Evolutionary conservation across 2,888 invertebrate species (phyloP), one percentile per base, ranked within the genome.

Genomic region (Brenthis ino): DNA sequence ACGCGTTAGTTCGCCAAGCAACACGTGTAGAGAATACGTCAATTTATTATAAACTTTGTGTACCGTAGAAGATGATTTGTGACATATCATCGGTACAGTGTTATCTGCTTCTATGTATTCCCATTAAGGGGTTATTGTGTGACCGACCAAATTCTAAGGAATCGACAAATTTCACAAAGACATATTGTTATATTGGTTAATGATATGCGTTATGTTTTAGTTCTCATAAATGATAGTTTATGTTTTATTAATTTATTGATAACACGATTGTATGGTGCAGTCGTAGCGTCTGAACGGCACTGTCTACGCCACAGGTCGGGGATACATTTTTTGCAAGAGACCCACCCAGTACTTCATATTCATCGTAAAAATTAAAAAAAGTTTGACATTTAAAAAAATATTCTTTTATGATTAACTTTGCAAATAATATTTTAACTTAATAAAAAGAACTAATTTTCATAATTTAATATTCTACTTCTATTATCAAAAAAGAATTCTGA

Each of bases 1-100:
- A 68, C 73, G 75, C 76, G 75, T 77, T 77, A 76, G 79, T 80
- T 76, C 77, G 77, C 78, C 78, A 71, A 72, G 79, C 76, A 83
- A 80, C 92, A 91, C 90, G 90, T 92, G 92, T 89, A 85, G 80
- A 81, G 91, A 91, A 92, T 92, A 89, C 88, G 89, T 91, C 92
- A 92, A 91, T 92, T 91, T 89, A 91, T 92, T 91, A 92, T 85
- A 89, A 91, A 92, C 89, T 92, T 92, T 87, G 88, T 89, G 87
- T 85, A 82, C 82, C 80, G 79, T 82, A 81, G 84, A 81, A 84
- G 90, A 92, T 91, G 91, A 91, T 92, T 91, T 91, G 91, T 91
- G 91, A 91, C 91, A 88, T 89, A 88, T 89, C 90, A 90, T 89
- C 85, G 85, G 83, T 85, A 91, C 88, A 90, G 86, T 83, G 85